Percentiles rank a stretch among this genome's conserved stretches.
phyloP scores from a whole-genome alignment of 1,140 invertebrate genomes.

The Myzus persicae region DNA sequence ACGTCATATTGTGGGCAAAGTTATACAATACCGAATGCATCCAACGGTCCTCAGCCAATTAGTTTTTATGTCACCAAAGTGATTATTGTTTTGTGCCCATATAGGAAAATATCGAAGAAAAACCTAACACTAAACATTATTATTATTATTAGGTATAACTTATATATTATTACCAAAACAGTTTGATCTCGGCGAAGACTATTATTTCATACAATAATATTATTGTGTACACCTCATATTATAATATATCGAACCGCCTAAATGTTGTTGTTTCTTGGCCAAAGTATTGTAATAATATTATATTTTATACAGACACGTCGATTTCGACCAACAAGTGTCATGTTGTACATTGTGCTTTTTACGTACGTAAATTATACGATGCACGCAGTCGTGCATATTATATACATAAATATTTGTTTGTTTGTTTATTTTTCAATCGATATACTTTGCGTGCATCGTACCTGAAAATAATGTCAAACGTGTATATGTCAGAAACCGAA shows the following conservation, averaged over 20 bases:
- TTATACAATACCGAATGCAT: not conserved
- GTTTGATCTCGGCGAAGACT: no score
- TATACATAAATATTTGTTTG: not conserved
- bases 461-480: not conserved
- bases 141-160: no score
- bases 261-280: not conserved
- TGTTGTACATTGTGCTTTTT: no score
- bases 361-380: not conserved
- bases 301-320: not conserved
- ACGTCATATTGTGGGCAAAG: not conserved
- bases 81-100: not conserved
- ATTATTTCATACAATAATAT: no score
- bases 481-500: not conserved
- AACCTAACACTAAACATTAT: no score
- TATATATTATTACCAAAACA: no score
- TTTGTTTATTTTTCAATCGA: slow-evolving; percentile 18
- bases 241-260: not conserved
- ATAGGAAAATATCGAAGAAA: not conserved
- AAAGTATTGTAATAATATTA: not conserved
- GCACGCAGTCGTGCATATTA: not conserved
- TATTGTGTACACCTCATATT: no score
- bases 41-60: not conserved
- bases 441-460: not conserved
- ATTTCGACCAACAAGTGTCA: not conserved
- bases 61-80: not conserved